Evolutionary conservation across 2,888 invertebrate species (phyloP).

Genomic region (Sinodicranocentrus sp.): DNA sequence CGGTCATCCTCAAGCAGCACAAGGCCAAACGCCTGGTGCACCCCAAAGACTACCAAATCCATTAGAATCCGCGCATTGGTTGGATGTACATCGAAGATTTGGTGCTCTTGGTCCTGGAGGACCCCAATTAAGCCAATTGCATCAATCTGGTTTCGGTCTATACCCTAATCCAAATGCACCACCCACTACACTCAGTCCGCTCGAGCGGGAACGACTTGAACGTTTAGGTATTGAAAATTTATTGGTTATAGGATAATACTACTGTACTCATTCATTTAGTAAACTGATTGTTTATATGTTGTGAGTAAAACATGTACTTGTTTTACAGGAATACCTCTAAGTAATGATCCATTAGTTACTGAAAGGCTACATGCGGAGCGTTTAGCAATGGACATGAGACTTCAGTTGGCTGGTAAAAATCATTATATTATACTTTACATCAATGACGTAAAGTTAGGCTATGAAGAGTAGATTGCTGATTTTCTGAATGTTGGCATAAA

Average conservation of each 20-base stretch:
- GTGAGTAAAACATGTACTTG: no score
- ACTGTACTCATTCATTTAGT: no score
- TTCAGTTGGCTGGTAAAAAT: slow-evolving; percentile 75
- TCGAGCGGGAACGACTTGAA: slow-evolving; percentile 93
- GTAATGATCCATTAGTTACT: slow-evolving; percentile 75
- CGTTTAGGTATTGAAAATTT: slow-evolving; percentile 90
- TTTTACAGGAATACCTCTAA: slow-evolving; percentile 76
- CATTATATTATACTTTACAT: no score
- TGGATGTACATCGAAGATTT: slow-evolving; percentile 92
- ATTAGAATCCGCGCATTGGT: slow-evolving; percentile 83
- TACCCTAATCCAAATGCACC: slow-evolving; percentile 83
- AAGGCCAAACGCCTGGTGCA: slow-evolving; percentile 80
- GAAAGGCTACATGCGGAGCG: slow-evolving; percentile 83
- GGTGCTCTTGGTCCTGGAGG: slow-evolving; percentile 79
- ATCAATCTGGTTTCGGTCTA: slow-evolving; percentile 80
- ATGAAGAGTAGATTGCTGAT: no score
- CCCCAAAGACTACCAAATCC: slow-evolving; percentile 81
- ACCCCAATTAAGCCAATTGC: slow-evolving; percentile 79
- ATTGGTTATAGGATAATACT: no score
- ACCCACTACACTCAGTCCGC: slow-evolving; percentile 84
- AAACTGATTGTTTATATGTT: no score
- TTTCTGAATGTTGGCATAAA: no score
- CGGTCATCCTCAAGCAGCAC: slow-evolving; percentile 58
- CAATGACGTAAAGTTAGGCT: no score
- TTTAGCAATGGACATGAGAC: slow-evolving; percentile 86